Conservation (phyloP, 2,113 vertebrate genomes). For the Pica pica region DNA sequence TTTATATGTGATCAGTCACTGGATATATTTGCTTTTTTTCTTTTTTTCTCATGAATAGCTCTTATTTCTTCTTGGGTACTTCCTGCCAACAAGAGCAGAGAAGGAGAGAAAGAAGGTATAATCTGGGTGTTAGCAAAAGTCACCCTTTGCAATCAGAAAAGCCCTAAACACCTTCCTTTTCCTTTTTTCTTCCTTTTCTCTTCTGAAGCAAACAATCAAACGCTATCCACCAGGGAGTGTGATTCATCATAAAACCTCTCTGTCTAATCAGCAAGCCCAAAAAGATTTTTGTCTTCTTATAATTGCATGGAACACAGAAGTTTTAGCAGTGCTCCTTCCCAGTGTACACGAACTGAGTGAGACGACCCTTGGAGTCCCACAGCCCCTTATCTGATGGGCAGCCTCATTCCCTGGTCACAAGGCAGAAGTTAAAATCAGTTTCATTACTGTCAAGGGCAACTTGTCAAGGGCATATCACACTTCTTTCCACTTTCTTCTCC, state of each 20-base stretch:
- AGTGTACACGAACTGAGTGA: rapidly evolving
- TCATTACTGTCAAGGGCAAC: background rate
- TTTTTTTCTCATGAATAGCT: background rate
- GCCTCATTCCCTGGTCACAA: background rate
- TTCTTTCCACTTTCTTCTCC: background rate
- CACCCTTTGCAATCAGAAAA: background rate
- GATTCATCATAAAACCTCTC: constrained; percentile 6
- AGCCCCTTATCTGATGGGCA: background rate
- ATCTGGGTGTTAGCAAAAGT: background rate
- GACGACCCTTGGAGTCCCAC: background rate
- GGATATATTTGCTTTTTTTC: background rate
- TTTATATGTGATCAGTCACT: background rate
- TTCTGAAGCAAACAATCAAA: constrained; percentile 15
- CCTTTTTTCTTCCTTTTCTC: background rate
- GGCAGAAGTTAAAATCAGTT: background rate
- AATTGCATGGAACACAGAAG: background rate
- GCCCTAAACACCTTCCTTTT: background rate
- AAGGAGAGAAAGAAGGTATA: background rate
- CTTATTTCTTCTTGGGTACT: background rate
- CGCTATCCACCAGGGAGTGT: background rate
- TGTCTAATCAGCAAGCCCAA: background rate
- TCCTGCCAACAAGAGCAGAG: background rate
- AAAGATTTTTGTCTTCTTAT: background rate
- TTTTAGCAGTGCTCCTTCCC: background rate
- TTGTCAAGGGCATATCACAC: background rate